Percentiles rank a stretch among this genome's conserved stretches.
Evolutionary conservation across 1,140 invertebrate species (phyloP).

Genomic region (Pteromalus puparum): DNA sequence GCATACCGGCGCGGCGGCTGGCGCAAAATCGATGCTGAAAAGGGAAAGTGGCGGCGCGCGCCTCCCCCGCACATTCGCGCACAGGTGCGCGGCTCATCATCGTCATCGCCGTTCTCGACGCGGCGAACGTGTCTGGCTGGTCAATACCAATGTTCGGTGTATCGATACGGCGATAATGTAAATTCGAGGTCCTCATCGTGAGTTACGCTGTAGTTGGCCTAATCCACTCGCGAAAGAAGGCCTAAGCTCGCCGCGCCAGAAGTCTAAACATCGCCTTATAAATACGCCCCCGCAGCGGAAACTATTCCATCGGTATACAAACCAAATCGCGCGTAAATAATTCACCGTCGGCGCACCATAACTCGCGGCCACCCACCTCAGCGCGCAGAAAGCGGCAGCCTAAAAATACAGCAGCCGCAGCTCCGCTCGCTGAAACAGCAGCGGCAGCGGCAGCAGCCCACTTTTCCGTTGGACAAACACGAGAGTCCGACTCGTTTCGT

Average conservation of each 20-base stretch:
- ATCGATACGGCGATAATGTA: too few species aligned
- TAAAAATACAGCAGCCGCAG: not conserved
- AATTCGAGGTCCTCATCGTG: too few species aligned
- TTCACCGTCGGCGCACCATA: too few species aligned
- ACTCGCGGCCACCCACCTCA: not conserved
- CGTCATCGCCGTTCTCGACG: not conserved
- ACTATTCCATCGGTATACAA: too few species aligned
- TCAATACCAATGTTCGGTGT: too few species aligned
- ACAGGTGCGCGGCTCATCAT: conserved; percentile 5
- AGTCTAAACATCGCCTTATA: too few species aligned
- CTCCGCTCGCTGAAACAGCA: not conserved
- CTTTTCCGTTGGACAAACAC: not conserved
- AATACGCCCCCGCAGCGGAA: too few species aligned
- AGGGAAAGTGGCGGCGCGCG: conserved; percentile 65
- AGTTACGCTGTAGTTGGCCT: too few species aligned
- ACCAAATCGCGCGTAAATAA: too few species aligned
- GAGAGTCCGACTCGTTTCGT: not conserved
- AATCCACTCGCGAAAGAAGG: too few species aligned
- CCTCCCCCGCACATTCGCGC: conserved; percentile 32
- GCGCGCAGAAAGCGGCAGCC: not conserved
- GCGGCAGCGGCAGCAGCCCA: not conserved
- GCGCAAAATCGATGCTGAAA: conserved; percentile 70
- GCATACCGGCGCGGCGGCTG: conserved; percentile 50
- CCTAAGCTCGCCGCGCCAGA: too few species aligned
- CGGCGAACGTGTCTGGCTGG: not conserved